Base-by-base conservation (phyloP, 1,140 invertebrate genomes). In the Chlorops oryzae region DNA sequence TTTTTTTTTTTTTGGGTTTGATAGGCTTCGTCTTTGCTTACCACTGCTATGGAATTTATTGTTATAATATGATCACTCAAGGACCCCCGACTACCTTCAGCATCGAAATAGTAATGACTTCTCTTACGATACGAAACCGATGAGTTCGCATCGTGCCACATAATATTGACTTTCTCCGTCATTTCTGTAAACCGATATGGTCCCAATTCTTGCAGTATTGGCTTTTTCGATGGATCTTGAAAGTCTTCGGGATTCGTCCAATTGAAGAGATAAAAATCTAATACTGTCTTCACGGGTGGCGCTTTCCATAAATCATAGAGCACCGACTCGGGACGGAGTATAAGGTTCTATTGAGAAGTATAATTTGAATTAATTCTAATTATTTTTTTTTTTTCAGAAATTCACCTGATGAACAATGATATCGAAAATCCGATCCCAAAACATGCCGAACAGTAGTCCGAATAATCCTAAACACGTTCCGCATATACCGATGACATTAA, bases 101-200 rank as follows among this genome's bases (percentile, higher is more conserved):
- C 76, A 52, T 87, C 83, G 61, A 90, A 96, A 55, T 80, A 78
- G 80, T 87, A 96, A 18, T 75, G 78, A 60, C 86, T 80, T 28
- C 77, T 81, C 41, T 88, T 85, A 18, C 78, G 69, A 66, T 89
- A 96, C 18, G 84, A 85, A 1, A 97, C 80, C 1, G 92, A 94
- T 2, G 78, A 76, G 72, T 96, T 93, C 50, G 80, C 72, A 7
- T 76, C 73, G 53, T 86, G 74, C 73, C 81, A 89, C 3, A 73
- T 77, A n/a, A 90, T 73, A 56, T 88, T 80, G 0, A 84, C 77
- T 59, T 87, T 35, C 81, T 72, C 34, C 50, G 56, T 22, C 3
- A 76, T 73, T 67, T 88, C 85, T n/a, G 78, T 81, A 59, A 75
- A 85, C 21, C 77, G 75, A 58, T 88, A 90, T 1, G 88, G 88